A percentile compares a stretch with the other conserved stretches of the same genome.
Conservation (phyloP, 1,140 invertebrate species). For the Bemisia tabaci region DNA sequence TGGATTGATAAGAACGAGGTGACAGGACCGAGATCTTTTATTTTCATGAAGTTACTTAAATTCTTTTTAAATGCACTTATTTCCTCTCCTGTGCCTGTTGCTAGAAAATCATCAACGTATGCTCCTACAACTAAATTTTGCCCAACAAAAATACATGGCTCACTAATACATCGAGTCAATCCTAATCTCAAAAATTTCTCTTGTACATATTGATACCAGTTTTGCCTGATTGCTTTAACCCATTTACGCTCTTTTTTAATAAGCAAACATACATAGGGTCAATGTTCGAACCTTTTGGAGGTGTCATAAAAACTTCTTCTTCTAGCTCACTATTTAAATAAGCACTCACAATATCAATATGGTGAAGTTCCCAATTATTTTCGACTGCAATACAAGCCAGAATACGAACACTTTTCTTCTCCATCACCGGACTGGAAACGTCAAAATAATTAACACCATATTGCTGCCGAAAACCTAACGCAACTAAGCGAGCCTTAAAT, state of each 20-base stretch:
- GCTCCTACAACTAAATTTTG: too few relatives aligned
- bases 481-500: too few relatives aligned
- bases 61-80: slow-evolving; percentile 1
- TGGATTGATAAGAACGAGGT: slow-evolving; percentile 6
- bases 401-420: too few relatives aligned
- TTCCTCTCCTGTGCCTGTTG: neutral
- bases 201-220: slow-evolving; percentile 5
- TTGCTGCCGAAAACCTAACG: too few relatives aligned
- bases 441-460: too few relatives aligned
- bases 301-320: slow-evolving; percentile 5
- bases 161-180: neutral
- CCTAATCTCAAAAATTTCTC: slow-evolving; percentile 1
- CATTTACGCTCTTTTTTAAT: slow-evolving; percentile 6
- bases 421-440: too few relatives aligned
- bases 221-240: neutral
- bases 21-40: slow-evolving; percentile 6
- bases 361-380: too few relatives aligned
- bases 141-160: too few relatives aligned
- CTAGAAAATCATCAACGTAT: slow-evolving; percentile 1
- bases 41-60: neutral
- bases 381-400: too few relatives aligned
- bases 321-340: slow-evolving; percentile 6
- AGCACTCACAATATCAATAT: slow-evolving; percentile 4
- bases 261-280: neutral
- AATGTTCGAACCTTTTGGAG: slow-evolving; percentile 5